phyloP scores from a whole-genome alignment of 2,113 vertebrate genomes.

The Scatophagus argus region DNA sequence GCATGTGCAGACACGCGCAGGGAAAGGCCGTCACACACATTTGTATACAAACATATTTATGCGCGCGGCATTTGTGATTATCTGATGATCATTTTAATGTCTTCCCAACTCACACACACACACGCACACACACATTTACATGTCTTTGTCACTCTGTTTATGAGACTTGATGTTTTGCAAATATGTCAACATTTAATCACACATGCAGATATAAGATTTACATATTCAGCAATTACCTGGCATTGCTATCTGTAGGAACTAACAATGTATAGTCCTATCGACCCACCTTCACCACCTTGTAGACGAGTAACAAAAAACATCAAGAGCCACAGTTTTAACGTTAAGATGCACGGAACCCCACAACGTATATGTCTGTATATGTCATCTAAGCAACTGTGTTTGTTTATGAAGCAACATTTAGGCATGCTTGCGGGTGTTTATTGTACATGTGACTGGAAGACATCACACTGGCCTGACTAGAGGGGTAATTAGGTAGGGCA shows the following conservation, averaged over 20 bases:
- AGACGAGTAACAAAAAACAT: not conserved
- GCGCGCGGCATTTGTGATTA: not conserved
- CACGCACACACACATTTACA: not conserved
- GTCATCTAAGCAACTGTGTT: not conserved
- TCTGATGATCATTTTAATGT: constrained; percentile 16
- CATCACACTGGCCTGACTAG: constrained; percentile 50
- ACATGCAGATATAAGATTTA: not conserved
- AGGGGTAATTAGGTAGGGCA: constrained; percentile 75
- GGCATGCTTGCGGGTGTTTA: constrained; percentile 30
- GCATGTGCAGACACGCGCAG: constrained; percentile 20
- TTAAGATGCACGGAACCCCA: not conserved
- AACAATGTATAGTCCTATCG: not conserved
- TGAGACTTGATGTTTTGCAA: not conserved
- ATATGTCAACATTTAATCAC: not conserved
- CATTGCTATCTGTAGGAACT: not conserved
- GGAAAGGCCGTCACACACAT: constrained; percentile 30
- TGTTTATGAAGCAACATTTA: not conserved
- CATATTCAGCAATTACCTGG: not conserved
- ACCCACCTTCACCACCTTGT: not conserved
- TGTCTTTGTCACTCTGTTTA: not conserved
- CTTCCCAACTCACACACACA: not conserved
- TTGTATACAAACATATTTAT: constrained; percentile 17
- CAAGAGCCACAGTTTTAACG: not conserved
- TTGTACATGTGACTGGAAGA: constrained; percentile 52
- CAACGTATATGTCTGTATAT: not conserved